These are phyloP conservation scores for Phycodurus eques DNA, from an alignment of 2,113 vertebrate genomes.

Conservation along the genomic window DNA sequence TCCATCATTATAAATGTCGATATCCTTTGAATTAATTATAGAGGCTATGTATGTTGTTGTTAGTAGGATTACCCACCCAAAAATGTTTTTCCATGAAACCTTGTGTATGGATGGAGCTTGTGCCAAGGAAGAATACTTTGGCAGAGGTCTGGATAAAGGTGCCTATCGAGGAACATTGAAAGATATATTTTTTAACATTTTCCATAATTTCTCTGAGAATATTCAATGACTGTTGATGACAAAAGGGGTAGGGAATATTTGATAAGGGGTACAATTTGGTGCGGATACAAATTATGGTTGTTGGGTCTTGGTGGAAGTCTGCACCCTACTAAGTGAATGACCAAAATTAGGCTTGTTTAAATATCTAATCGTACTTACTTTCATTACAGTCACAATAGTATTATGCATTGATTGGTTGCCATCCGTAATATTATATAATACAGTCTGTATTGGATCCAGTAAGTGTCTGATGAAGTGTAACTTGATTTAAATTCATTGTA, in stretches of 20 bases:
- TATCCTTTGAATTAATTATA: neutral
- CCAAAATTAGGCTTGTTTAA: neutral
- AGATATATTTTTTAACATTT: too few species aligned
- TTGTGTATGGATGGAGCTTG: neutral
- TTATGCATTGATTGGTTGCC: too few species aligned
- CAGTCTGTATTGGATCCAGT: neutral
- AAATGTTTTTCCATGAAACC: neutral
- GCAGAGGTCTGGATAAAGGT: too few species aligned
- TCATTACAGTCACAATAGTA: neutral
- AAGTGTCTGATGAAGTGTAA: neutral
- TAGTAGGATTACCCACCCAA: too few species aligned
- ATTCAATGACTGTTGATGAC: too few species aligned
- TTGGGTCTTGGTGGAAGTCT: neutral
- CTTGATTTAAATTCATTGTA: neutral
- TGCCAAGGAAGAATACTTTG: neutral
- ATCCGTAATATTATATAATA: neutral
- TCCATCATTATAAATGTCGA: neutral
- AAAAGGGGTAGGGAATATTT: too few species aligned
- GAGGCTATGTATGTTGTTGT: neutral
- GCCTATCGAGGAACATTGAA: too few species aligned
- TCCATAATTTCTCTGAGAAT: too few species aligned
- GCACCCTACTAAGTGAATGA: neutral
- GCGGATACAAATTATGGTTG: neutral
- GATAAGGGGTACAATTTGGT: neutral
- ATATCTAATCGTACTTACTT: neutral